Percentiles rank a stretch among this genome's conserved stretches.
Conservation (phyloP, 1,140 invertebrate genomes). For the Drosophila kikkawai region DNA sequence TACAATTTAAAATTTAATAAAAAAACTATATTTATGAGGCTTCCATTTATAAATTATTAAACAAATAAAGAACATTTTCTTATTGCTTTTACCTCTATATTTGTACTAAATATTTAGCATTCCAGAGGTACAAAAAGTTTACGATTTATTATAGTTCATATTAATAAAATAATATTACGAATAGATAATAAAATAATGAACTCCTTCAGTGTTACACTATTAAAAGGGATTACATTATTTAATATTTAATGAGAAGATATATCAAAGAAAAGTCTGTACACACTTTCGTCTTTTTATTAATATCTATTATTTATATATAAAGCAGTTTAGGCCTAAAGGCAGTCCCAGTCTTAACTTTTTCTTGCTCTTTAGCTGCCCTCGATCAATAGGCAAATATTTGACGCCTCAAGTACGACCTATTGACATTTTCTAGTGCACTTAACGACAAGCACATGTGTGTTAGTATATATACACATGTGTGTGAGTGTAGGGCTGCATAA, state of each 20-base stretch:
- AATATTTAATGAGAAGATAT: not conserved
- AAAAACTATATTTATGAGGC: not conserved
- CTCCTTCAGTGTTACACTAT: not conserved
- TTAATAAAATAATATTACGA: not conserved
- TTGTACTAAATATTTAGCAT: not conserved
- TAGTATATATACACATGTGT: not conserved
- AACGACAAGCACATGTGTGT: conserved; percentile 54
- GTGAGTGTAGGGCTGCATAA: conserved; percentile 62
- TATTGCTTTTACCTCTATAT: too few relatives aligned
- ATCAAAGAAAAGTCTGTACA: not conserved
- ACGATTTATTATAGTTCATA: not conserved
- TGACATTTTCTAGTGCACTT: conserved; percentile 76
- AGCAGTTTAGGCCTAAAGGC: not conserved
- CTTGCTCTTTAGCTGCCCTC: conserved; percentile 44
- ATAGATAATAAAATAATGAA: not conserved
- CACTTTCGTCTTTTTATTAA: too few relatives aligned
- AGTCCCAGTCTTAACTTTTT: conserved; percentile 6
- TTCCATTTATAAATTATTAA: not conserved
- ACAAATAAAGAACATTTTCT: not conserved
- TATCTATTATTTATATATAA: too few relatives aligned
- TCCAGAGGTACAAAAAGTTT: too few relatives aligned
- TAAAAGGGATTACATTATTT: not conserved
- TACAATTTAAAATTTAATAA: not conserved
- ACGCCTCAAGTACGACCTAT: conserved; percentile 66
- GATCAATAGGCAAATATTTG: conserved; percentile 75